These are phyloP conservation scores for Phalloptychus januarius DNA, from an alignment of 2,797 vertebrate species.

Conservation along the genomic window DNA sequence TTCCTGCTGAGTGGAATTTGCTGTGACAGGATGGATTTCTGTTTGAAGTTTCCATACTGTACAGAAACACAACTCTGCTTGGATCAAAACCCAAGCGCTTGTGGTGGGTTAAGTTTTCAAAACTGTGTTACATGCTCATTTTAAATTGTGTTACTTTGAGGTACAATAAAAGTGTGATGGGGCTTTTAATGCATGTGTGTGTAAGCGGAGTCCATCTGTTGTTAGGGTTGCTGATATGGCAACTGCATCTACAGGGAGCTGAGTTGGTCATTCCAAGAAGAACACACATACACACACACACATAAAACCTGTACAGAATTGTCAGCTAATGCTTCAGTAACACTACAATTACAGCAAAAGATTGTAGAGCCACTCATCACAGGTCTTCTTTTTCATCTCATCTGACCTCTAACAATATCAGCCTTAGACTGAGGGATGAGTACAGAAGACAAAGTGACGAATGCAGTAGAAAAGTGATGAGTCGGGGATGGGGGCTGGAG, in stretches of 20 bases:
- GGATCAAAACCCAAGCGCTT: conserved; percentile 5
- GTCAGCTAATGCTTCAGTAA: conserved; percentile 77
- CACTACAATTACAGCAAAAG: conserved; percentile 81
- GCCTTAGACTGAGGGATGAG: conserved; percentile 18
- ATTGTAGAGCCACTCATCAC: conserved; percentile 74
- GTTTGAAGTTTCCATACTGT: conserved; percentile 31
- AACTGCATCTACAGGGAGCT: conserved; percentile 68
- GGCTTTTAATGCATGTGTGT: conserved; percentile 29
- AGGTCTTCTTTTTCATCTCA: conserved; percentile 61
- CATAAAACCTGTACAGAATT: conserved; percentile 33
- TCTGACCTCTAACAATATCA: conserved; percentile 72
- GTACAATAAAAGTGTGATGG: conserved; percentile 27
- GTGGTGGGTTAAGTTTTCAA: not conserved
- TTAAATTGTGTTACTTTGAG: conserved; percentile 30
- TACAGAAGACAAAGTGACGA: conserved; percentile 3
- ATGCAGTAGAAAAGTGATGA: not conserved
- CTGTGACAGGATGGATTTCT: conserved; percentile 41
- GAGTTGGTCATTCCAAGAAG: conserved; percentile 60
- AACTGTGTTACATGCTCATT: not conserved
- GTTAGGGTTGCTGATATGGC: conserved; percentile 73
- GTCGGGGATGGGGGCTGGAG: not conserved
- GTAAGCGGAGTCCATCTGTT: conserved; percentile 72
- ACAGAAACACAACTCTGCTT: conserved; percentile 13
- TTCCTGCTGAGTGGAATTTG: conserved; percentile 52
- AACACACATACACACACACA: conserved; percentile 36